Conservation (phyloP, 2,888 invertebrate species). For the Dolichopus griseipennis region DNA sequence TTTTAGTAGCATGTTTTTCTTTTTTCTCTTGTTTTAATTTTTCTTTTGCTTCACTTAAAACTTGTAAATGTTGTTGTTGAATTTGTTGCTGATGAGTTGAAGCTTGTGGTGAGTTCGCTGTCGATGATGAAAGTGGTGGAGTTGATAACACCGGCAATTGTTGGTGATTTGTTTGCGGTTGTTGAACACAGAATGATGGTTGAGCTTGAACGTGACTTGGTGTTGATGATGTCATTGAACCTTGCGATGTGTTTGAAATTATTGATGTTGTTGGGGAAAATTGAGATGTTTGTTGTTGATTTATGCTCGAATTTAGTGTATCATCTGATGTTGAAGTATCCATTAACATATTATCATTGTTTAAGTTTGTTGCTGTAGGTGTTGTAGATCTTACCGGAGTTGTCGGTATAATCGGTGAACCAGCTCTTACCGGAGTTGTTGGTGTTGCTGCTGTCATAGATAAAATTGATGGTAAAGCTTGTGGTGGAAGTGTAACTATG, state of each 20-base stretch:
- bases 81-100: conserved; percentile 27
- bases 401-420: not conserved
- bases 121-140: not conserved
- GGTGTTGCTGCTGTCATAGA: conserved; percentile 7
- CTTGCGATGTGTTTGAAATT: not conserved
- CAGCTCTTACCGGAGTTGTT: not conserved
- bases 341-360: not conserved
- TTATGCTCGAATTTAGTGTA: not conserved
- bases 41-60: conserved; percentile 42
- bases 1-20: conserved; percentile 48
- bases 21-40: conserved; percentile 43
- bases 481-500: not conserved
- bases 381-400: not conserved
- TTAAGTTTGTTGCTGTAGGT: not conserved
- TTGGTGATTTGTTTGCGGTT: conserved; percentile 22
- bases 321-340: not conserved
- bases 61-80: conserved; percentile 34
- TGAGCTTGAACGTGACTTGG: conserved; percentile 17
- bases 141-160: not conserved
- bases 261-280: not conserved
- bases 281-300: not conserved
- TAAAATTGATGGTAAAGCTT: conserved; percentile 14
- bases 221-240: conserved; percentile 7
- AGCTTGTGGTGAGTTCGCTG: not conserved
- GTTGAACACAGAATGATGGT: conserved; percentile 23